phyloP scores from a whole-genome alignment of 2,888 invertebrate species.

The Eilema griseolum region DNA sequence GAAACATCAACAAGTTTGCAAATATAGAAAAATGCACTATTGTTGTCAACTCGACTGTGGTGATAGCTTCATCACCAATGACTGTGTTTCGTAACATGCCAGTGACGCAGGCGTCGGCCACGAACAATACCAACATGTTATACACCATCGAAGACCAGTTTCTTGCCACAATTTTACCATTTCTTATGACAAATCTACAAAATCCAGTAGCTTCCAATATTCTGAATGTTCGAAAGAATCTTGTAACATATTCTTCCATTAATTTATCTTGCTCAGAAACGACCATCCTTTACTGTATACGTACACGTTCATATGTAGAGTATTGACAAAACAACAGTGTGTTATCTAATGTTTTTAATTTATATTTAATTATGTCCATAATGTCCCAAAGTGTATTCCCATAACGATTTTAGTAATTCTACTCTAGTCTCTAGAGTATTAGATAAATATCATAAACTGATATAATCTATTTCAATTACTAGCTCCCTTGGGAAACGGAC shows the following conservation, averaged over 20 bases:
- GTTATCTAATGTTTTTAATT: too few species aligned
- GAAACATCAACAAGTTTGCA: conserved; percentile 55
- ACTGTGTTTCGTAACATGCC: conserved; percentile 56
- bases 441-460: neutral
- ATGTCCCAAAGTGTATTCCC: neutral
- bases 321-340: neutral
- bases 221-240: conserved; percentile 47
- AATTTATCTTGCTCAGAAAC: conserved; percentile 43
- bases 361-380: neutral
- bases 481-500: neutral
- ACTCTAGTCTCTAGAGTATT: neutral
- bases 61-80: conserved; percentile 48
- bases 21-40: conserved; percentile 56
- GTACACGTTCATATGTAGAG: neutral
- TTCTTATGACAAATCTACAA: conserved; percentile 61
- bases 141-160: conserved; percentile 49
- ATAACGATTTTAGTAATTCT: neutral
- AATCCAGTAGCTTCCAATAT: conserved; percentile 59
- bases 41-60: conserved; percentile 59
- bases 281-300: conserved; percentile 39
- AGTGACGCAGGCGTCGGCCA: conserved; percentile 42
- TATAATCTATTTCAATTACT: neutral
- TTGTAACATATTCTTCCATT: conserved; percentile 55
- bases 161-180: conserved; percentile 56
- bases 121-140: conserved; percentile 48